Evolutionary conservation across 2,797 vertebrate species (phyloP), one percentile per base, ranked within the genome.

Genomic region (Oophaga sylvatica): DNA sequence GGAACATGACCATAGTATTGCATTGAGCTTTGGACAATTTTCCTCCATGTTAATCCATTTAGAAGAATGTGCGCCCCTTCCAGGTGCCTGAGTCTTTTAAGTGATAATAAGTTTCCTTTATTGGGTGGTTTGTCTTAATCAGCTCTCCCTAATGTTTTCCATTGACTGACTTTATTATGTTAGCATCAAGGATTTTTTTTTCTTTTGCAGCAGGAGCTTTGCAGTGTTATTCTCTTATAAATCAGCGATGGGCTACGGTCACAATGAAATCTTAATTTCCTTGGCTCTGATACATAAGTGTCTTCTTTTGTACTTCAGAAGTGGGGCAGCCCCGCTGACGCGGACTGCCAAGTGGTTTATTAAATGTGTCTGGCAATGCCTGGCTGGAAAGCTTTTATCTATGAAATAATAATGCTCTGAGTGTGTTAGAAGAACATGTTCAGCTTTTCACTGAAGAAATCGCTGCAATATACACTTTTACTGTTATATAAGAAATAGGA

Each of bases 351-450:
- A 35, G 80, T 22, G 12, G 1, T 90, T 83, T 91, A 26, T 86
- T 89, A 80, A 41, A 89, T 57, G 31, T 41, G 31, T 87, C 80
- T 73, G 83, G 71, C 60, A 71, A 73, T 63, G 6, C 31, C 41
- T 67, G 1, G 0, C 1, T 3, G 62, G 9, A 59, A 78, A 89
- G 87, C 90, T 88, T 88, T 78, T 41, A 85, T 80, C 63, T 35
- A 83, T 83, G 48, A 85, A 83, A 48, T 88, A 90, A 19, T 90
- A 89, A 90, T 89, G 89, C 79, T 76, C 13, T 48, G 63, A 60
- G 70, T 60, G 56, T 59, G 71, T 17, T 26, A 70, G 67, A 81
- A 22, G 41, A 17, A 83, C 78, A 20, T 78, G 80, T 78, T 76
- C 80, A 60, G 80, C 63, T 83, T 68, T 62, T 29, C 53, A 87